Evolutionary conservation across 2,888 invertebrate genomes (phyloP), one percentile per base, ranked within the genome.

Genomic region (Zaprionus obscuricornis): DNA sequence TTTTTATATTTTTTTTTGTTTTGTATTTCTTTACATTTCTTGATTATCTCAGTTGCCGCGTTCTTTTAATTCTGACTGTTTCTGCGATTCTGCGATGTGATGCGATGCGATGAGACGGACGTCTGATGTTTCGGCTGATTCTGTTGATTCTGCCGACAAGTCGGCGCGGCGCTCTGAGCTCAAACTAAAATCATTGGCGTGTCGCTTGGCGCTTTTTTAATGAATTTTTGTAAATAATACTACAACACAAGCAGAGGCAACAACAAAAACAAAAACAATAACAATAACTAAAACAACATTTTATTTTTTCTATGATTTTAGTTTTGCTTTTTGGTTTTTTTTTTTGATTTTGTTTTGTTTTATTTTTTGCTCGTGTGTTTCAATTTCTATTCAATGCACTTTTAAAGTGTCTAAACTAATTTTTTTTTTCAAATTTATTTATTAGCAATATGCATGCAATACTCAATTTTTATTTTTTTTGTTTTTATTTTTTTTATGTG

Each of bases 151-250:
- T 75, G 69, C 85, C 81, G 74, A 69, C 77, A 69, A 54, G 63
- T 75, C 59, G 59, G 69, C 70, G 67, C 59, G 59, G 69, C 70
- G 67, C 47, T 86, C 79, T 82, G 47, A 82, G 63, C 68, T 66
- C 62, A 60, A 86, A 87, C 86, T 86, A 81, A 86, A 86, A 74
- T 79, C 70, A 57, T 72, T 82, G 56, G 66, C 75, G 65, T 67
- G 62, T 52, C 58, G 70, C 72, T 71, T 55, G 65, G 51, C 58
- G 67, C 71, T 87, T 86, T 86, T 82, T 87, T 74, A 86, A 85
- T 74, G 65, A 66, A 60, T 72, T 62, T 55, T 39, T 33, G 49
- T 71, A 39, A 54, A n/a, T n/a, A n/a, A n/a, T n/a, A n/a, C n/a
- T 34, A 26, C 22, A 29, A 20, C 26, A 43, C 46, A 45, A 36